These are phyloP conservation scores for Meloidogyne hapla DNA, from an alignment of 1,140 invertebrate species.

Conservation along the genomic window DNA sequence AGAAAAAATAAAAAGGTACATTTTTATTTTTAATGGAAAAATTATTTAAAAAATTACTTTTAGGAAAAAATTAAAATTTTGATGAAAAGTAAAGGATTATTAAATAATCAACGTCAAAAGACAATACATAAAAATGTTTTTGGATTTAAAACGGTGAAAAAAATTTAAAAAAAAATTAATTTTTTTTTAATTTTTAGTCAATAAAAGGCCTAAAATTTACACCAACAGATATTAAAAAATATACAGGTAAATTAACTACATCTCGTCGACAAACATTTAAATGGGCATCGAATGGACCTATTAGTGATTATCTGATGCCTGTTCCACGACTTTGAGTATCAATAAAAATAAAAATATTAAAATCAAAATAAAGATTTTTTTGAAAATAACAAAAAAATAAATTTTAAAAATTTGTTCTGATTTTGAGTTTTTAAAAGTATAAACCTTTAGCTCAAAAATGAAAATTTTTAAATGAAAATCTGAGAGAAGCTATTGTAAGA, in stretches of 20 bases:
- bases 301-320: slow-evolving; percentile 4
- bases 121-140: background rate
- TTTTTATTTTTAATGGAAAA: too few relatives aligned
- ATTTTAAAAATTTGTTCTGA: too few relatives aligned
- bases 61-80: too few relatives aligned
- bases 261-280: slow-evolving; percentile 28
- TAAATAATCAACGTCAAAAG: background rate
- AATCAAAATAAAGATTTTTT: too few relatives aligned
- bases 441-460: too few relatives aligned
- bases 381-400: too few relatives aligned
- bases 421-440: too few relatives aligned
- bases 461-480: too few relatives aligned
- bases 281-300: slow-evolving; percentile 9
- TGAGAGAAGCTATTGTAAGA: too few relatives aligned
- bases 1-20: background rate
- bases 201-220: slow-evolving; percentile 35
- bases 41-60: too few relatives aligned
- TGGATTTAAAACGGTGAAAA: background rate
- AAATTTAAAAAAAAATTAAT: background rate
- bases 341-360: too few relatives aligned
- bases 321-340: background rate
- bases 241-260: slow-evolving; percentile 38
- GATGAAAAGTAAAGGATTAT: background rate
- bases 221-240: slow-evolving; percentile 27
- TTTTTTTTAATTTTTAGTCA: slow-evolving; percentile 20